These are phyloP conservation scores for Eidolon dupreanum DNA, from an alignment of 2,797 vertebrate species.

Conservation along the genomic window DNA sequence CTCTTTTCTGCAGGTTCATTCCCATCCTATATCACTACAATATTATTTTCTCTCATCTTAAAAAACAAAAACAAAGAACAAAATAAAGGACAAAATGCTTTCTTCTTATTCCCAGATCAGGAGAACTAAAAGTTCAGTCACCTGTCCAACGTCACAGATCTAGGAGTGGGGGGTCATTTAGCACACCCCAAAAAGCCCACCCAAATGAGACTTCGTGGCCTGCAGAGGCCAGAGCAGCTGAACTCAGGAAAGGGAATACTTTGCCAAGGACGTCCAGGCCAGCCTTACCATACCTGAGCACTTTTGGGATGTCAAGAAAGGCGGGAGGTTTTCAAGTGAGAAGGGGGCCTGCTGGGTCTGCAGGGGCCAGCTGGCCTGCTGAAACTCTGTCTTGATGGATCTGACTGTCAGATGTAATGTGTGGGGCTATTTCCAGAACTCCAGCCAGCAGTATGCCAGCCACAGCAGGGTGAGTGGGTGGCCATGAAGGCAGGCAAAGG, in stretches of 20 bases:
- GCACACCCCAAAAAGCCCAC: background rate
- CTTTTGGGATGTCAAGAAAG: background rate
- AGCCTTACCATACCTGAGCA: background rate
- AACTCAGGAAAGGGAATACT: background rate
- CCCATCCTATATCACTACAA: background rate
- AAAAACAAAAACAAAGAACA: background rate
- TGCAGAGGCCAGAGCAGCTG: background rate
- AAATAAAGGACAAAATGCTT: background rate
- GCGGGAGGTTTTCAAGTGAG: conserved; percentile 20
- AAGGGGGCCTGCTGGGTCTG: background rate
- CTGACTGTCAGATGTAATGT: background rate
- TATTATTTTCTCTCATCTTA: background rate
- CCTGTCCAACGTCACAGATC: background rate
- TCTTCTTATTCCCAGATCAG: background rate
- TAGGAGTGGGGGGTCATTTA: background rate
- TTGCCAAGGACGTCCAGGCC: background rate
- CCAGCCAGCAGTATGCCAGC: background rate
- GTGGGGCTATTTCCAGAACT: background rate
- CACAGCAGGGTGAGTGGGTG: rapidly evolving
- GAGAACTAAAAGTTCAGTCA: background rate
- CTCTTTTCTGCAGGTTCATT: background rate
- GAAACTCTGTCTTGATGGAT: background rate
- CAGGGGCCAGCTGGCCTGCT: background rate
- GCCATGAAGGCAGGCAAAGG: background rate
- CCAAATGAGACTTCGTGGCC: background rate